These are phyloP conservation scores for Regulus satrapa DNA, from an alignment of 2,113 vertebrate species.

Conservation along the genomic window DNA sequence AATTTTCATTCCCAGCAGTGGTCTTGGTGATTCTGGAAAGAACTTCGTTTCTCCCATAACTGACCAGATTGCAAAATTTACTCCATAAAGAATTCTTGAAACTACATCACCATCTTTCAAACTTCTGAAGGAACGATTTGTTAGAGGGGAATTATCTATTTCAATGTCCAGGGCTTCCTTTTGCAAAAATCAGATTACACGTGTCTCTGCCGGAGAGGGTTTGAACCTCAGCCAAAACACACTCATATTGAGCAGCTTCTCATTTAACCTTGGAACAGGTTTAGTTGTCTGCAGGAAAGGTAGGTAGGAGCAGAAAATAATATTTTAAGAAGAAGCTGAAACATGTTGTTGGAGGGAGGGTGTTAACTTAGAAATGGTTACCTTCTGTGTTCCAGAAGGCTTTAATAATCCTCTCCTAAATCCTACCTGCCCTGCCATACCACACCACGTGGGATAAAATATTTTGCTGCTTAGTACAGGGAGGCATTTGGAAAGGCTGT, in stretches of 20 bases:
- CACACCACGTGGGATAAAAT: neutral
- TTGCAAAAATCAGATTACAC: neutral
- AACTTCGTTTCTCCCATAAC: neutral
- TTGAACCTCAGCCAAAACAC: neutral
- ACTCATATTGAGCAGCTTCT: neutral
- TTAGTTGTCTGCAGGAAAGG: neutral
- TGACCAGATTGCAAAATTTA: neutral
- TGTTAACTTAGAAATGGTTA: neutral
- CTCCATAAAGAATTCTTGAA: neutral
- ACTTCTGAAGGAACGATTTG: neutral
- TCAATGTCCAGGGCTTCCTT: neutral
- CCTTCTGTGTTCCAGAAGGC: neutral
- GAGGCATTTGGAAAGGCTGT: neutral
- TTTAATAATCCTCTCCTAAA: neutral
- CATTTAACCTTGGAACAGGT: neutral
- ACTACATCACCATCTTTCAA: neutral
- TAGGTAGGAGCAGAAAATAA: neutral
- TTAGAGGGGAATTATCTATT: neutral
- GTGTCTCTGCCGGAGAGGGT: neutral
- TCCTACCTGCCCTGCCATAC: neutral
- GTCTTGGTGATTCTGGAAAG: neutral
- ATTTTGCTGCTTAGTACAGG: neutral
- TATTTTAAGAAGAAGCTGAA: neutral
- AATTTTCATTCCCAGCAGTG: neutral
- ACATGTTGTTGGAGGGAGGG: neutral